Evolutionary conservation across 1,140 invertebrate species (phyloP).

Genomic region (Cherax destructor): DNA sequence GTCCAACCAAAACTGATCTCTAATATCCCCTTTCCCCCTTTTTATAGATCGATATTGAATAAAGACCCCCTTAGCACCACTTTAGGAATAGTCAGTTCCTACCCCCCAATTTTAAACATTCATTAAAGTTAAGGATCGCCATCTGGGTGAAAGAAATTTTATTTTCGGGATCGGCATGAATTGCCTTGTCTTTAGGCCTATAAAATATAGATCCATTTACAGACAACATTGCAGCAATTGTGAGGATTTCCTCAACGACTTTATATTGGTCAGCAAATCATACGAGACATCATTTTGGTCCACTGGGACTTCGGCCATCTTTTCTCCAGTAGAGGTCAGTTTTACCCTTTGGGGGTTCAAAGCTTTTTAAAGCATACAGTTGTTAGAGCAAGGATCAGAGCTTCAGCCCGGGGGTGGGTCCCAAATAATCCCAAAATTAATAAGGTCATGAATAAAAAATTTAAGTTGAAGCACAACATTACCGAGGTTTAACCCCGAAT

Average conservation of each 20-base stretch:
- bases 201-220: constrained; percentile 99
- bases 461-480: constrained; percentile 98
- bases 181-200: constrained; percentile 98
- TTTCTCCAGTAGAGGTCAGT: constrained; percentile 94
- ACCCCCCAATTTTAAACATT: constrained; percentile 98
- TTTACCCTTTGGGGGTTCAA: constrained; percentile 96
- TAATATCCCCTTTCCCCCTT: constrained; percentile 94
- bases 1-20: constrained; percentile 96
- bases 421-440: constrained; percentile 99
- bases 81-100: constrained; percentile 93
- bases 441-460: constrained; percentile 96
- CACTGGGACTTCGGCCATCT: constrained; percentile 99
- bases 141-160: constrained; percentile 93
- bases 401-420: constrained; percentile 98
- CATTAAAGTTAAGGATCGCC: constrained; percentile 95
- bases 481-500: constrained; percentile 97
- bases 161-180: constrained; percentile 98
- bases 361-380: constrained; percentile 97
- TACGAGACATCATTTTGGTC: constrained; percentile 99
- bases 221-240: constrained; percentile 98
- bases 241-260: constrained; percentile 97
- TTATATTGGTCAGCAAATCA: constrained; percentile 99
- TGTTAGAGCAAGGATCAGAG: constrained; percentile 96
- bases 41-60: constrained; percentile 98
- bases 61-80: constrained; percentile 99